Base-by-base conservation (phyloP, 2,113 vertebrate species). In the Carlito syrichta region DNA sequence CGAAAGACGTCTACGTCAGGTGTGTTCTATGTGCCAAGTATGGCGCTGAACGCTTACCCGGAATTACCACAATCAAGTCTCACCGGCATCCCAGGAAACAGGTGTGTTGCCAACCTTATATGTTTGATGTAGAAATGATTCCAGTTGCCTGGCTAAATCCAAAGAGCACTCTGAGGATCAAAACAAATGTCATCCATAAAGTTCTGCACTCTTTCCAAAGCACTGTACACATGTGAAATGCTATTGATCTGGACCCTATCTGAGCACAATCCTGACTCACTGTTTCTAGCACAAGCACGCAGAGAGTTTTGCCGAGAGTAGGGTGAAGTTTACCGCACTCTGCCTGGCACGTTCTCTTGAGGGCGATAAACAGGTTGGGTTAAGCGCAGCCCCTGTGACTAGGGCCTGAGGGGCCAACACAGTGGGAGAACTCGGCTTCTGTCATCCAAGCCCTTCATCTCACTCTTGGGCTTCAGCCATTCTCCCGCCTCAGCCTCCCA, bases 141-240 rank as follows among this genome's bases (percentile, higher is more conserved):
- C 40, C 0, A 38, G 27, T 6, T 23, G 20, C 81, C 81, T 38
- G 52, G 35, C 43, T 25, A 56, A 63, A 38, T 27, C 56, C 86
- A 50, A 19, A 76, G 76, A 62, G 6, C 9, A 62, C 48, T 32
- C 96, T 6, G n/a, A 30, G 40, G 48, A 48, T 68, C 50, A 25
- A 35, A 63, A 38, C 38, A 68, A 73, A 22, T 5, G 35, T 45
- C 60, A 20, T 14, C 8, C 0, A 0, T 20, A 62, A 25, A 38
- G 50, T 23, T 38, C 73, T 62, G 63, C 50, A 81, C 22, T 74
- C 35, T 27, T 54, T 27, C 22, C 38, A 11, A 38, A 32, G 71
- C 1, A 14, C 63, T 4, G 6, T 7, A 1, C 1, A 9, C 19
- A 73, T 3, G 5, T 45, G n/a, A 40, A 2, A 1, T 0, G 8